Percentiles rank a stretch among this genome's conserved stretches.
Evolutionary conservation across 1,140 invertebrate species (phyloP).

Genomic region (Copidosoma floridanum): DNA sequence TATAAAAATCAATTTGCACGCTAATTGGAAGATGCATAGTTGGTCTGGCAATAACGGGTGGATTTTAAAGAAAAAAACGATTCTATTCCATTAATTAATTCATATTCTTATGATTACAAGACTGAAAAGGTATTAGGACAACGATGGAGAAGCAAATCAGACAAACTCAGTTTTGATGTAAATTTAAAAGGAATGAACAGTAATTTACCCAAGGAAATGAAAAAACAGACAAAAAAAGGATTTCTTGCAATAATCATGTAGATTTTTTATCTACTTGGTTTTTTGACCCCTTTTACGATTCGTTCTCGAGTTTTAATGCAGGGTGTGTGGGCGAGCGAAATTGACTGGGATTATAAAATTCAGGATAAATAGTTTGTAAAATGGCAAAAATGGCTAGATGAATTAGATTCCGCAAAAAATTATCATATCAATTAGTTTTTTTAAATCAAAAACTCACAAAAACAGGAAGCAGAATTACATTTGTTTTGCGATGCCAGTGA

Average conservation of each 20-base stretch:
- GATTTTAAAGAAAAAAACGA: too few species aligned
- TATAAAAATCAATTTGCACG: neutral
- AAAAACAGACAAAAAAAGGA: constrained; percentile 31
- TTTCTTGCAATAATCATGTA: constrained; percentile 34
- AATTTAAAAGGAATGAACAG: neutral
- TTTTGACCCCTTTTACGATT: constrained; percentile 41
- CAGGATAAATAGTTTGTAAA: neutral
- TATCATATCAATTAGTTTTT: neutral
- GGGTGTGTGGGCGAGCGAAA: constrained; percentile 33
- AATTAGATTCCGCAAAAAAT: neutral
- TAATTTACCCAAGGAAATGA: neutral
- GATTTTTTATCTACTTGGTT: constrained; percentile 46
- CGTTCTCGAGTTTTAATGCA: constrained; percentile 46
- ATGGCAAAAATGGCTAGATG: neutral
- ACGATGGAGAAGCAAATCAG: neutral
- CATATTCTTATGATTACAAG: neutral
- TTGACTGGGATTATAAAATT: constrained; percentile 16
- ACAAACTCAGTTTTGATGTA: neutral
- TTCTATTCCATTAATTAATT: neutral
- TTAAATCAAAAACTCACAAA: neutral
- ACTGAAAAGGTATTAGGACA: neutral
- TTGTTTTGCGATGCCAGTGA: constrained; percentile 3
- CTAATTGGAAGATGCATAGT: neutral
- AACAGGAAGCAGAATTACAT: neutral
- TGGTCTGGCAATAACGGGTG: neutral